Base-by-base conservation (phyloP, 2,113 vertebrate genomes). In the Anhinga rufa region DNA sequence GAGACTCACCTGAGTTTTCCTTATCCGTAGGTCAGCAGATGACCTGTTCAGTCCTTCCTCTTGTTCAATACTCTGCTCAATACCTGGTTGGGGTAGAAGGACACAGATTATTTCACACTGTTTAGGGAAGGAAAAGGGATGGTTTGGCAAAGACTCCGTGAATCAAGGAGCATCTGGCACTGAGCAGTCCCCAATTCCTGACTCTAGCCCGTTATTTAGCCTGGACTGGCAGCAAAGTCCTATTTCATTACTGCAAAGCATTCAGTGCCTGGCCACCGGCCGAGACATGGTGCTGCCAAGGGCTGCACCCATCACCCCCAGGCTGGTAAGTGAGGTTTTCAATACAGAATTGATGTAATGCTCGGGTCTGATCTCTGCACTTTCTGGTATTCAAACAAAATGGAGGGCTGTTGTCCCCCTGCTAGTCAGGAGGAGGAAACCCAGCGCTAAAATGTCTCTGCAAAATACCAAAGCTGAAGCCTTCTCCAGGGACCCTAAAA, bases 11-110 rank as follows among this genome's bases (percentile, higher is more conserved):
- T 99, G 99, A 31, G 99, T 99, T 98, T 99, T 99, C 66, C 99
- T 98, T 98, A 99, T 99, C 97, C 99, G 98, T 96, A 99, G 97
- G 96, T 99, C 99, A 5, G 99, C 99, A 2, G 99, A 99, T 2
- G 99, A 99, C 77, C 98, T 98, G 97, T 99, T 99, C 95, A 99
- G 98, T 32, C 98, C 98, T 94, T 99, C 99, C 76, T 99, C 99
- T 78, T 99, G 99, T 92, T 99, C 99, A 29, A 99, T 99, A 75
- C 98, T 99, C 97, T 99, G 99, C 93, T 99, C 99, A 29, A 99
- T 99, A 98, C 98, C 99, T 99, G 95, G 12, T 38, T 9, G 8
- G 83, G 49, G 52, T 3, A 90, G 38, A 82, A 72, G 62, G 66
- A 85, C 44, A 78, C 16, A 7, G 52, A 64, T 91, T 34, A 92